Conservation (phyloP, 2,797 vertebrate genomes). For the Pempheris klunzingeri region DNA sequence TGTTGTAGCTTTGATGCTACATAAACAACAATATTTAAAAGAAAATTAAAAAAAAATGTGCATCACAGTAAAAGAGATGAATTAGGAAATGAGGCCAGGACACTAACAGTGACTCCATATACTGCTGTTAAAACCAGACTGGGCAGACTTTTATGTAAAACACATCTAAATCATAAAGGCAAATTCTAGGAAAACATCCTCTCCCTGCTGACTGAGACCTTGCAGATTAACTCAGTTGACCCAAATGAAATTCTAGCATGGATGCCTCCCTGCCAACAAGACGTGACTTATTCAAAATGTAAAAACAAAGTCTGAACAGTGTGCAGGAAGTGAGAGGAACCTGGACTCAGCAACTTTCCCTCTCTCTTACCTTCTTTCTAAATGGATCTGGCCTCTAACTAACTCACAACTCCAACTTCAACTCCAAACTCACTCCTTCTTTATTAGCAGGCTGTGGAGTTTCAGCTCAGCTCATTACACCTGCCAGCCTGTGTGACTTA, state of each 20-base stretch:
- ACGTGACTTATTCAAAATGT: neutral
- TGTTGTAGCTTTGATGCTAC: neutral
- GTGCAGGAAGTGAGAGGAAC: neutral
- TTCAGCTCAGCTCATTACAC: neutral
- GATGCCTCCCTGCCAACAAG: conserved; percentile 2
- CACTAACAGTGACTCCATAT: neutral
- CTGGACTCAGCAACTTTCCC: neutral
- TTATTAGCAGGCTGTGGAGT: neutral
- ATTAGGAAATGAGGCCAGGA: neutral
- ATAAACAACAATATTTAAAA: neutral
- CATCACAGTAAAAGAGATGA: neutral
- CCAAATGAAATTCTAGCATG: neutral
- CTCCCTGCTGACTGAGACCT: neutral
- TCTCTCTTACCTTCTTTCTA: neutral
- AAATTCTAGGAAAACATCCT: neutral
- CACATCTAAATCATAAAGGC: neutral
- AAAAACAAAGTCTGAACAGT: neutral
- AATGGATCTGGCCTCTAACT: neutral
- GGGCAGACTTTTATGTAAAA: neutral
- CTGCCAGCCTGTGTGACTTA: neutral
- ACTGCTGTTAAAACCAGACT: neutral
- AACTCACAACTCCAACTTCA: too few relatives aligned
- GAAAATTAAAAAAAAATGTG: too few relatives aligned
- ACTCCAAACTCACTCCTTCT: neutral
- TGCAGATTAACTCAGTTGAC: neutral